Conservation (phyloP, 2,113 vertebrate genomes). For the Spea bombifrons region DNA sequence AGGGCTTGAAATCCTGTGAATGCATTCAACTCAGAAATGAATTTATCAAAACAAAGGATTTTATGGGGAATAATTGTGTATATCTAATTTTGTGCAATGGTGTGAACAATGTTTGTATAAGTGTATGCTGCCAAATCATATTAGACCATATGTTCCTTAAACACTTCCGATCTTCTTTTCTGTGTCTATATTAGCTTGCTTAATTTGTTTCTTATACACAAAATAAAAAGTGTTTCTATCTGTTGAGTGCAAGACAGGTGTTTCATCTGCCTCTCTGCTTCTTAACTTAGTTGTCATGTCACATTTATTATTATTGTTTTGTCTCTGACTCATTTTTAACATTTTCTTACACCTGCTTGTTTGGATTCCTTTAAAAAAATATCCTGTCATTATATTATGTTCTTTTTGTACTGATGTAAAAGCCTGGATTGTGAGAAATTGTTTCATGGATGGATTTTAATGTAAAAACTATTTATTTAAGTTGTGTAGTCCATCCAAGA, state of each 20-base stretch:
- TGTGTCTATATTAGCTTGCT: not conserved
- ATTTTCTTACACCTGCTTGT: conserved; percentile 28
- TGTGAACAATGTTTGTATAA: not conserved
- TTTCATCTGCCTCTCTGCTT: conserved; percentile 18
- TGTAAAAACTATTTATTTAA: too few relatives aligned
- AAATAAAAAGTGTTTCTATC: conserved; percentile 18
- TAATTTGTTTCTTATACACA: conserved; percentile 30
- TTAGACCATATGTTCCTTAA: conserved; percentile 5
- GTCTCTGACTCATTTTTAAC: conserved; percentile 5
- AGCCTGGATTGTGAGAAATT: too few relatives aligned
- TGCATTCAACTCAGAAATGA: too few relatives aligned
- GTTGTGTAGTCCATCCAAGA: too few relatives aligned
- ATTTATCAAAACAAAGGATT: too few relatives aligned
- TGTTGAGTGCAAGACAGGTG: conserved; percentile 25
- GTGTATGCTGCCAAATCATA: not conserved
- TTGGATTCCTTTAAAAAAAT: conserved; percentile 12
- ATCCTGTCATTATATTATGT: not conserved
- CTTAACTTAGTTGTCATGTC: conserved; percentile 18
- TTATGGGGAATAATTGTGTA: too few relatives aligned
- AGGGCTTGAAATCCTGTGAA: too few relatives aligned
- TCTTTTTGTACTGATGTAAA: conserved; percentile 1
- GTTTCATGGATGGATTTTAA: too few relatives aligned
- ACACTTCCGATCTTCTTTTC: not conserved
- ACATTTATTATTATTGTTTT: conserved; percentile 23
- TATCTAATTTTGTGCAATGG: not conserved